Percentiles rank a stretch among this genome's conserved stretches.
Conservation (phyloP, 2,113 vertebrate genomes). For the Pelecanoides urinatrix region DNA sequence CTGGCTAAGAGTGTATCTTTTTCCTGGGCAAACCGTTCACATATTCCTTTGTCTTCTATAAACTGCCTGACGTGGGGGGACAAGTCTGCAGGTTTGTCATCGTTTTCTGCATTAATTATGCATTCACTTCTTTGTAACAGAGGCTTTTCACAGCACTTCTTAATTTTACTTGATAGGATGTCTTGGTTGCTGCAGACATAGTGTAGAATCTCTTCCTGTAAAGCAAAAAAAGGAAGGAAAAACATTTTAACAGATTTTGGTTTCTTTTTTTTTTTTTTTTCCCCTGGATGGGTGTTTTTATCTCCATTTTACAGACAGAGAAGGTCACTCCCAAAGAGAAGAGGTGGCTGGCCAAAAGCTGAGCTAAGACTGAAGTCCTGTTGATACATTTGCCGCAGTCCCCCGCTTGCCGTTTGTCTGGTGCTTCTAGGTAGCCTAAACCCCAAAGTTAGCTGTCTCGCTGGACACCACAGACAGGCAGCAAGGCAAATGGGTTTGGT, state of each 20-base stretch:
- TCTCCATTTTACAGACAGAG: neutral
- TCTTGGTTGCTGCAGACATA: conserved; percentile 52
- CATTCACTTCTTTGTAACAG: conserved; percentile 54
- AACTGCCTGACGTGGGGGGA: conserved; percentile 45
- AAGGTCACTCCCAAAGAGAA: neutral
- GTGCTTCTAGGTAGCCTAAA: no score
- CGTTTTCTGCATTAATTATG: conserved; percentile 45
- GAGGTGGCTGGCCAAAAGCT: neutral
- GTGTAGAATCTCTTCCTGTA: conserved; percentile 54
- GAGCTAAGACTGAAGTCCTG: no score
- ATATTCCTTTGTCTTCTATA: conserved; percentile 56
- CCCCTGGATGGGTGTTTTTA: neutral
- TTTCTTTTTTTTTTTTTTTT: neutral
- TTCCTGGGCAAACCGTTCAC: conserved; percentile 41
- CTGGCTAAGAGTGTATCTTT: conserved; percentile 62
- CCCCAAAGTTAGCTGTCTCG: accelerated
- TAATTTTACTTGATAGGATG: conserved; percentile 50
- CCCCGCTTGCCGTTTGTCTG: neutral
- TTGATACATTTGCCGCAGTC: neutral
- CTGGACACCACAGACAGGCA: accelerated
- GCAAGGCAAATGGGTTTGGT: neutral
- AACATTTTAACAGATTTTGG: neutral
- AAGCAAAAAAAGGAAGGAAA: neutral
- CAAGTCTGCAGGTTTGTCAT: conserved; percentile 43
- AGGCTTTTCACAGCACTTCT: conserved; percentile 64